phyloP scores from a whole-genome alignment of 2,888 invertebrate species.

The Nebria brevicollis region DNA sequence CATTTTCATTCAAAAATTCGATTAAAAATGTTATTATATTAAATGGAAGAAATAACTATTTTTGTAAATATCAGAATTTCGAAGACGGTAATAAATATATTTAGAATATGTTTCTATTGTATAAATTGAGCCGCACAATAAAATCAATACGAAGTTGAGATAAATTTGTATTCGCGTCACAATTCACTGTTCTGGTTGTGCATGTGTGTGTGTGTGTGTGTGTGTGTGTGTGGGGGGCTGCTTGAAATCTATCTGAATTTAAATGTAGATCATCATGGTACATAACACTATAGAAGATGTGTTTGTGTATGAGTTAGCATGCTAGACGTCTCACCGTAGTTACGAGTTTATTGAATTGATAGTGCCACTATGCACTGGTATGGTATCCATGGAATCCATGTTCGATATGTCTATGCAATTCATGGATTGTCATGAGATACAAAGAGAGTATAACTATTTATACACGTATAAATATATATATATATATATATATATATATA shows the following conservation, averaged over 20 bases:
- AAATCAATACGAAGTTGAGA: constrained; percentile 40
- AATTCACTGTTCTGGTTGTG: constrained; percentile 25
- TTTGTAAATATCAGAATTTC: background rate
- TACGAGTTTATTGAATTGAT: background rate
- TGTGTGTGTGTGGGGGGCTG: background rate
- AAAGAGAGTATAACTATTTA: background rate
- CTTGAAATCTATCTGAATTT: constrained; percentile 30
- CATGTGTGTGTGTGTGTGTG: background rate
- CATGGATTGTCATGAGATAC: background rate
- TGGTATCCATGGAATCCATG: background rate
- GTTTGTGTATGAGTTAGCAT: constrained; percentile 22
- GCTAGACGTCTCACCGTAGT: constrained; percentile 13
- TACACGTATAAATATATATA: background rate
- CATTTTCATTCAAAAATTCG: background rate
- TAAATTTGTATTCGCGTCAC: constrained; percentile 35
- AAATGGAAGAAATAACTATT: background rate
- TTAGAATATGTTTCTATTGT: background rate
- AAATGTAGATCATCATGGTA: constrained; percentile 25
- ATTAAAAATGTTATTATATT: background rate
- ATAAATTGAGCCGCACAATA: constrained; percentile 20
- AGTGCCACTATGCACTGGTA: background rate
- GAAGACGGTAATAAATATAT: too few species aligned
- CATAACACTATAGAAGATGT: constrained; percentile 12
- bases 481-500: constrained; percentile 14
- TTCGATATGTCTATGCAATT: background rate